Evolutionary conservation across 2,113 vertebrate genomes (phyloP).

Genomic region (Gavialis gangeticus): DNA sequence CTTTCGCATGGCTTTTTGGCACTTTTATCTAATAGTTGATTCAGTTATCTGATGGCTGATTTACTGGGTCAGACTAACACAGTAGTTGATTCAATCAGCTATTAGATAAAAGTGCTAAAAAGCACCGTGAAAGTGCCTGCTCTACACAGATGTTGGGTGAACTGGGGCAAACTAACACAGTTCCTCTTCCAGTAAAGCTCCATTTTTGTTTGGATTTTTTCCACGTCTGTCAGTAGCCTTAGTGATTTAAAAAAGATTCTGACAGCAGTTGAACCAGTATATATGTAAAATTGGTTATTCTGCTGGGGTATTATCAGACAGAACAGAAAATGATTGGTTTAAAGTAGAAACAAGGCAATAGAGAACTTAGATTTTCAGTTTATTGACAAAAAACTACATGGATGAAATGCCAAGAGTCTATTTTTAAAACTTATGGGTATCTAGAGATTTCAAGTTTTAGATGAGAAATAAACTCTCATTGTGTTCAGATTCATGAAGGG

Average conservation of each 20-base stretch:
- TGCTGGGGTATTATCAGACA: conserved; percentile 14
- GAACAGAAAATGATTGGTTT: conserved; percentile 34
- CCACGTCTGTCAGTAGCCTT: not conserved
- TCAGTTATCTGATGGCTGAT: too few species aligned
- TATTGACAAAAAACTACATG: conserved; percentile 32
- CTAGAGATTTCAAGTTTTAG: conserved; percentile 9
- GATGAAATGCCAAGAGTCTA: not conserved
- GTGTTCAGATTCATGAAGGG: not conserved
- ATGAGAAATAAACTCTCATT: not conserved
- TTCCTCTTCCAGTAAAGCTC: too few species aligned
- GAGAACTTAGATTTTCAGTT: not conserved
- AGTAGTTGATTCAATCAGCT: too few species aligned
- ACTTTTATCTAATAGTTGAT: too few species aligned
- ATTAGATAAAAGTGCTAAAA: too few species aligned
- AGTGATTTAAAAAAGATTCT: conserved; percentile 34
- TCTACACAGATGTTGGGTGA: too few species aligned
- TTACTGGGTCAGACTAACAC: too few species aligned
- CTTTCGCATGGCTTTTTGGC: too few species aligned
- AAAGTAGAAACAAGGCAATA: not conserved
- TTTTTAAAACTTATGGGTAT: conserved; percentile 21
- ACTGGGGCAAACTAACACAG: too few species aligned
- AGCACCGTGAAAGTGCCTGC: too few species aligned
- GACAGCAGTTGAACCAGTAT: conserved; percentile 43
- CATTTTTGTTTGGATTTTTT: too few species aligned
- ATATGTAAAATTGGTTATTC: conserved; percentile 44